Evolutionary conservation across 2,113 vertebrate genomes (phyloP), one percentile per base, ranked within the genome.

Genomic region (Cochlearius cochlearius): DNA sequence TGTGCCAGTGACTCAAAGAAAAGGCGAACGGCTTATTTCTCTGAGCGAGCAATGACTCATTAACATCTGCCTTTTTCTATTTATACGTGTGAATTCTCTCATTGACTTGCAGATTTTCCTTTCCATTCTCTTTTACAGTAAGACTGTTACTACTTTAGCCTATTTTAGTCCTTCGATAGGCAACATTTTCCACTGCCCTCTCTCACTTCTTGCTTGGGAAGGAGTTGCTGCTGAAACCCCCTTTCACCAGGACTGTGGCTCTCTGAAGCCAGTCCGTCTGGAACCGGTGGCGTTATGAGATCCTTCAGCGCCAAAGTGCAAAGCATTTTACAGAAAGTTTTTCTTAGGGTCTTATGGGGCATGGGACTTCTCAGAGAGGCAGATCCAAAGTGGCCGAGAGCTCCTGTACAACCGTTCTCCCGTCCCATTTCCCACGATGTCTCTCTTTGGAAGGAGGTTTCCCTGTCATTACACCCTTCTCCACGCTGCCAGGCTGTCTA

Each of bases 11-110:
- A 84, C 69, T 92, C 77, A 83, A 92, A 86, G 88, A 79, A 85
- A 92, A 94, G 95, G 90, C 79, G 83, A 94, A 92, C 8, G 84
- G 60, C 91, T 94, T 77, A 55, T 79, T 79, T 88, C 52, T 92
- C 50, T 79, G 50, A 58, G 38, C 8, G 12, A 76, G 75, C 36
- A 21, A 16, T 89, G 96, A 96, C 58, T 95, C 90, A 96, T 5
- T 84, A 90, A 84, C 77, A 55, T 94, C 91, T 94, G 97, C 89
- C 72, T 93, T 92, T 86, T 95, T 80, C 96, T 95, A 53, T 95
- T 96, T 88, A 62, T 83, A 68, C 10, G 15, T 29, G n/a, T 88
- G 92, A 96, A 66, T 96, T 94, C 88, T 81, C 71, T 90, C 86
- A 77, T 88, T 96, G 95, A 94, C 80, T 86, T 91, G 59, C 60